Conservation (phyloP, 35 echinoderm and acorn worm genomes). For the Stichopus chloronotus region DNA sequence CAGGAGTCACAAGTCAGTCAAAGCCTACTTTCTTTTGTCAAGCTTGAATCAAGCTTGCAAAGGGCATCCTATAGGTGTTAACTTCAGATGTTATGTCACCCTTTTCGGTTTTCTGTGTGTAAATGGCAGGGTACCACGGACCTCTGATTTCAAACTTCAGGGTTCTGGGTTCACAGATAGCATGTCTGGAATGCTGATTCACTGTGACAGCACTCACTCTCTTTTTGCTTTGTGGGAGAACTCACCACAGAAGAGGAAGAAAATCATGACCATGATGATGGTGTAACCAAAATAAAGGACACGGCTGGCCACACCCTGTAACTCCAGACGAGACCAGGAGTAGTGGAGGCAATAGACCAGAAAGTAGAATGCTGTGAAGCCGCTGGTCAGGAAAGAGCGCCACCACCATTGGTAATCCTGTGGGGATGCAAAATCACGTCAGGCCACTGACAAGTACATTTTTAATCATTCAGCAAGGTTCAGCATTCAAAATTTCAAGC, state of each 20-base stretch:
- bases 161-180: too few species aligned
- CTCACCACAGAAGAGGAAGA: conserved; percentile 96
- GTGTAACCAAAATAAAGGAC: conserved; percentile 90
- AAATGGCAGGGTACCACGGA: too few species aligned
- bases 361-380: conserved; percentile 93
- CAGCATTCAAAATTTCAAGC: too few species aligned
- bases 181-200: not conserved
- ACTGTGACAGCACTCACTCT: not conserved
- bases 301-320: conserved; percentile 68
- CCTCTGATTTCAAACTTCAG: too few species aligned
- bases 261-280: conserved; percentile 84
- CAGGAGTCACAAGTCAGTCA: too few species aligned
- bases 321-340: conserved; percentile 78
- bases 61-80: too few species aligned
- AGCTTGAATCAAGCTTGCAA: too few species aligned
- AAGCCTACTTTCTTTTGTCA: too few species aligned
- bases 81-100: too few species aligned
- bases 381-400: conserved; percentile 96
- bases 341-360: conserved; percentile 95
- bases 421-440: not conserved
- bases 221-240: not conserved
- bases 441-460: too few species aligned
- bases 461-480: too few species aligned
- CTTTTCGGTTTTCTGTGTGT: too few species aligned
- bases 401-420: conserved; percentile 99